Conservation (phyloP, 2,797 vertebrate species). For the Parotocinclus haroldoi region DNA sequence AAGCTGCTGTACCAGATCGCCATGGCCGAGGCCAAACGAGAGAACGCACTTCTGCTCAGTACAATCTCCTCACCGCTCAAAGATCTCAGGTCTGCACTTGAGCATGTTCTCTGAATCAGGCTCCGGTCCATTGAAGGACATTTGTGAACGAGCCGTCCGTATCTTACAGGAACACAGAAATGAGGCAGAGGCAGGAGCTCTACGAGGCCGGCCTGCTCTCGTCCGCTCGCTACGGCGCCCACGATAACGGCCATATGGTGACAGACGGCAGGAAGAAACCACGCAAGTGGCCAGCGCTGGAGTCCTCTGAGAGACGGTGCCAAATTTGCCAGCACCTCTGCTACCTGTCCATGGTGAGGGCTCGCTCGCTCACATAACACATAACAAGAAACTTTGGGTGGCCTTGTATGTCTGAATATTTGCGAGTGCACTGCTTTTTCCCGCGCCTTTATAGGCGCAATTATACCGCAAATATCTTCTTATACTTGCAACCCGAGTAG, state of each 20-base stretch:
- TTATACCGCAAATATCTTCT: too few species aligned
- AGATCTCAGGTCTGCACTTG: conserved; percentile 87
- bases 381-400: too few species aligned
- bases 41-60: conserved; percentile 89
- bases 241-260: conserved; percentile 73
- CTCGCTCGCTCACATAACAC: background rate
- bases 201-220: conserved; percentile 90
- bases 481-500: too few species aligned
- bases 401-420: too few species aligned
- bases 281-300: conserved; percentile 93
- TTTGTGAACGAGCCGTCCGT: background rate
- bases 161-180: conserved; percentile 88
- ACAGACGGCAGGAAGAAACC: conserved; percentile 90
- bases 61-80: conserved; percentile 93
- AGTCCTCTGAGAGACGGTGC: conserved; percentile 94
- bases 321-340: conserved; percentile 97
- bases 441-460: too few species aligned
- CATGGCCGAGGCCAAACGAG: conserved; percentile 93
- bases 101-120: too few species aligned
- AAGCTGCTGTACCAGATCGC: conserved; percentile 98
- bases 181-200: conserved; percentile 91
- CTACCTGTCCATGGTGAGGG: conserved; percentile 95
- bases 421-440: too few species aligned
- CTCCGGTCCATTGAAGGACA: background rate
- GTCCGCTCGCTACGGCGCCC: conserved; percentile 91